Evolutionary conservation across 2,797 vertebrate genomes (phyloP).

Genomic region (Anabas testudineus): DNA sequence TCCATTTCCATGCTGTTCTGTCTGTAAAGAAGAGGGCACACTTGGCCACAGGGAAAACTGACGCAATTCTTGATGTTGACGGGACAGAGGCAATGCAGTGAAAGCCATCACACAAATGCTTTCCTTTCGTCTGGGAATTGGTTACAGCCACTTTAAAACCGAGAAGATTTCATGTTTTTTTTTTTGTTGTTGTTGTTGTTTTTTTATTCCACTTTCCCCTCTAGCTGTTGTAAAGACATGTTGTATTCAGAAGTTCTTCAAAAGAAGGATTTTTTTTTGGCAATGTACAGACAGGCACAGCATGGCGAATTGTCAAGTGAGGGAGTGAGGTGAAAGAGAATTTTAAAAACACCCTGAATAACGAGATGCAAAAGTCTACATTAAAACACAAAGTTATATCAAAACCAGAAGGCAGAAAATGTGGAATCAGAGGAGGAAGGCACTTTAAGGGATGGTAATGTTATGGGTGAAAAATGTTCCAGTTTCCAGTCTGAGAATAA

Average conservation of each 20-base stretch:
- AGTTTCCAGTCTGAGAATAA: slow-evolving; percentile 70
- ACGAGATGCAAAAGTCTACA: slow-evolving; percentile 36
- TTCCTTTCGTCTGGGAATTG: slow-evolving; percentile 64
- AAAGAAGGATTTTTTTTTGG: slow-evolving; percentile 43
- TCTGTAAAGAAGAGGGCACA: slow-evolving; percentile 42
- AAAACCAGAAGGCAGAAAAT: slow-evolving; percentile 41
- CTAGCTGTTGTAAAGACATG: slow-evolving; percentile 33
- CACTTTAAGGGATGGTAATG: slow-evolving; percentile 48
- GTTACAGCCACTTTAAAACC: slow-evolving; percentile 71
- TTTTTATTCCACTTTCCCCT: slow-evolving; percentile 27
- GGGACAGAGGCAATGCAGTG: slow-evolving; percentile 22
- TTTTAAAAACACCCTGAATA: slow-evolving; percentile 44
- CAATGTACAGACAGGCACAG: slow-evolving; percentile 19
- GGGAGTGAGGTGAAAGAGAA: slow-evolving; percentile 10
- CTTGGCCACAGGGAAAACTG: slow-evolving; percentile 61
- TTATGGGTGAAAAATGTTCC: slow-evolving; percentile 55
- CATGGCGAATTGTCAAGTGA: slow-evolving; percentile 66
- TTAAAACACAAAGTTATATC: slow-evolving; percentile 43
- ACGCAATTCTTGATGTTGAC: slow-evolving; percentile 61
- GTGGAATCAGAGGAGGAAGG: slow-evolving; percentile 33
- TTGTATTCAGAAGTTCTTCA: slow-evolving; percentile 55
- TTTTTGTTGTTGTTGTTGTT: no score
- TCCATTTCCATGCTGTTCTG: slow-evolving; percentile 9
- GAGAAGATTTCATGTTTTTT: slow-evolving; percentile 60
- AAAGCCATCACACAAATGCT: slow-evolving; percentile 60